phyloP scores from a whole-genome alignment of 2,888 invertebrate species.

The Polia nebulosa region DNA sequence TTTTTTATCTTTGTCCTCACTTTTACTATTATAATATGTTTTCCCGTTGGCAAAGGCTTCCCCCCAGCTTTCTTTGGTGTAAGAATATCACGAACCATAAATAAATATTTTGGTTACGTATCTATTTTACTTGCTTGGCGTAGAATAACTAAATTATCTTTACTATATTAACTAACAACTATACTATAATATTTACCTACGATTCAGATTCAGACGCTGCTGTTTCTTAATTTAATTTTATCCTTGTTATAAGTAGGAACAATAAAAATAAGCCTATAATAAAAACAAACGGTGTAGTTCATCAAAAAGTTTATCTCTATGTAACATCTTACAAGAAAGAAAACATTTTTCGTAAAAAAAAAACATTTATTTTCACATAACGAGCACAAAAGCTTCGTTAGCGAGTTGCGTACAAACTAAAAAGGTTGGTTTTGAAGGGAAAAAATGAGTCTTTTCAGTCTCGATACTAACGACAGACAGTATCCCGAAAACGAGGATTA shows the following conservation, averaged over 20 bases:
- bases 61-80: too few species aligned
- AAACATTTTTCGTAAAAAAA: neutral
- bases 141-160: too few species aligned
- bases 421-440: neutral
- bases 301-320: neutral
- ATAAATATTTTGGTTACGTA: neutral
- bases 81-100: neutral
- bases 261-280: too few species aligned
- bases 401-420: constrained; percentile 13
- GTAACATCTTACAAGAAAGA: neutral
- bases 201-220: neutral
- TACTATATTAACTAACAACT: too few species aligned
- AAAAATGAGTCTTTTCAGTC: neutral
- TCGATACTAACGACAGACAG: neutral
- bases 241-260: neutral
- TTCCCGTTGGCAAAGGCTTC: too few species aligned
- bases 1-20: too few species aligned
- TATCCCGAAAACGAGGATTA: neutral
- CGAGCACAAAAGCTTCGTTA: constrained; percentile 3
- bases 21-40: too few species aligned
- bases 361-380: neutral
- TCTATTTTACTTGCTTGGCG: neutral
- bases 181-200: neutral
- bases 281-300: neutral
- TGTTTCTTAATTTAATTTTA: neutral